Base-by-base conservation (phyloP, 2,113 vertebrate species). In the Alexandromys fortis region DNA sequence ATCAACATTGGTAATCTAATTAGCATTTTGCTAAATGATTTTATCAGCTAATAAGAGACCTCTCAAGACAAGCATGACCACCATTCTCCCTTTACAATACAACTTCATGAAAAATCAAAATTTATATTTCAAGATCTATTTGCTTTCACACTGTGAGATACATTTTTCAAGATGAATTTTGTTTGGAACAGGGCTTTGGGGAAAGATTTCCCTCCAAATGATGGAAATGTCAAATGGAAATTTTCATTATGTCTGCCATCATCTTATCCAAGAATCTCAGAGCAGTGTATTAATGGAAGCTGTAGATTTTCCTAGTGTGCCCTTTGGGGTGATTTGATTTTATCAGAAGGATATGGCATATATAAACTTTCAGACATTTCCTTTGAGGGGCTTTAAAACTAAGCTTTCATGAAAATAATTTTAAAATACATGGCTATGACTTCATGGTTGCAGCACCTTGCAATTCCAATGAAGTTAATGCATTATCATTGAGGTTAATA, bases 361-460 rank as follows among this genome's bases (percentile, higher is more conserved):
- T 93, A 91, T 78, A 94, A 95, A 94, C 45, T 89, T 42, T 49
- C 45, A 77, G 42, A 92, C 86, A 94, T 92, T 90, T 97, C 87
- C 68, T 58, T 63, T 65, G 86, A 70, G 90, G 89, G 78, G 91
- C 42, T 88, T 96, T 86, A 91, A 95, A 93, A 63, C 21, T 70
- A 86, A 78, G n/a, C 38, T 91, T 95, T 97, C 75, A 89, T 94
- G 75, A 95, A 96, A 96, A 92, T 86, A 89, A 95, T 72, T 94
- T 79, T 89, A 89, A 95, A 92, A 72, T 92, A 13, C 26, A n/a
- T 83, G 83, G 87, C 67, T 86, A 78, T 90, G 55, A 78, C 90
- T 28, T 75, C 77, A 94, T 38, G 52, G 2, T 28, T 96, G 7
- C 13, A 86, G n/a, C 5, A 87, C n/a, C 28, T 89, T 86, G 49